These are phyloP conservation scores for Stegastes partitus DNA, from an alignment of 2,113 vertebrate species.

Conservation along the genomic window DNA sequence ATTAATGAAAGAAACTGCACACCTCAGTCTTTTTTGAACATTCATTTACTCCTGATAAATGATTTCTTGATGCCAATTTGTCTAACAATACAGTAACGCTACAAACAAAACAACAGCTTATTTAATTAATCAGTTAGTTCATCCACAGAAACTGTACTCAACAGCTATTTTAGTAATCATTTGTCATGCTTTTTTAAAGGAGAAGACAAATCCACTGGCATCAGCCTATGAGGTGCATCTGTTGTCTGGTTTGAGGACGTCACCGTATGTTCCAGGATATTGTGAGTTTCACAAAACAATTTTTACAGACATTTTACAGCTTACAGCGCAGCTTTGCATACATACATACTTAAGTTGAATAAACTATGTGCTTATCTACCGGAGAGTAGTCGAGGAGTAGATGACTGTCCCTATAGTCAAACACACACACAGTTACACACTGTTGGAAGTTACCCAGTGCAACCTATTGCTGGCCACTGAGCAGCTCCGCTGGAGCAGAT, in stretches of 20 bases:
- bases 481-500: constrained; percentile 67
- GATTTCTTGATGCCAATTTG: not conserved
- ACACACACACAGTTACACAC: constrained; percentile 13
- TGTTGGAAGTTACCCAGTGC: constrained; percentile 49
- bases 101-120: not conserved
- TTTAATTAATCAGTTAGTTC: not conserved
- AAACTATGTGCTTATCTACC: constrained; percentile 21
- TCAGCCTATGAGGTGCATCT: too few species aligned
- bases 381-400: constrained; percentile 23
- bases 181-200: not conserved
- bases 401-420: constrained; percentile 14
- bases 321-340: too few species aligned
- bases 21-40: not conserved
- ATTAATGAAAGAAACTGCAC: not conserved
- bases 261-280: not conserved
- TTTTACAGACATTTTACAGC: too few species aligned
- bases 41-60: not conserved
- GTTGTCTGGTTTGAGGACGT: too few species aligned
- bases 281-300: not conserved
- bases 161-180: not conserved
- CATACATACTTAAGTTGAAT: not conserved
- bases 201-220: too few species aligned
- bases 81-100: not conserved
- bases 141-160: not conserved
- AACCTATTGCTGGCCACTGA: constrained; percentile 56